Conservation (phyloP, 2,113 vertebrate genomes). For the Ochotona princeps region DNA sequence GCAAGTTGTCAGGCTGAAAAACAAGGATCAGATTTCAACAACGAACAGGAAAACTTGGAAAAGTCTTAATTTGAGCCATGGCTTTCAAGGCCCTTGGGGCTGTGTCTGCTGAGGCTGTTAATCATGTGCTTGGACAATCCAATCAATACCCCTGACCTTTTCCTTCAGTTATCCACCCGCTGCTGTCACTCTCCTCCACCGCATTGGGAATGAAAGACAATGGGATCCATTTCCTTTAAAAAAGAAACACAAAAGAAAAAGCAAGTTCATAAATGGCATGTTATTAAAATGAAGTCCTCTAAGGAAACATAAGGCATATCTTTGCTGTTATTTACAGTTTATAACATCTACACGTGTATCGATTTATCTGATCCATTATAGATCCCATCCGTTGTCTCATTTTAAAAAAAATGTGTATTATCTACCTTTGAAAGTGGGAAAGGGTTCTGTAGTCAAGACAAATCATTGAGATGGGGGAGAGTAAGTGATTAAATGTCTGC, state of each 20-base stretch:
- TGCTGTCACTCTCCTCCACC: conserved; percentile 37
- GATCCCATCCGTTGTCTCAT: background rate
- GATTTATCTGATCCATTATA: conserved; percentile 12
- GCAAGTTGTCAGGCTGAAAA: conserved; percentile 24
- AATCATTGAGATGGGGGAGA: background rate
- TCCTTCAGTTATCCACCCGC: conserved; percentile 55
- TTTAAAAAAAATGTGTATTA: background rate
- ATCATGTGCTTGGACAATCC: conserved; percentile 16
- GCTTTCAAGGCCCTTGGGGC: background rate
- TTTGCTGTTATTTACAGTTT: conserved; percentile 7
- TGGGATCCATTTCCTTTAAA: conserved; percentile 1
- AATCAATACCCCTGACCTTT: conserved; percentile 35
- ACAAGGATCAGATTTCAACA: conserved; percentile 29
- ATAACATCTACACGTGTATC: background rate
- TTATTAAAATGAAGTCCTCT: conserved; percentile 40
- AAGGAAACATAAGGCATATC: background rate
- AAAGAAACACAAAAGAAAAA: background rate
- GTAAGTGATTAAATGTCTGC: conserved; percentile 40
- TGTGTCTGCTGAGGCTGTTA: conserved; percentile 55
- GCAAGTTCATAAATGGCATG: background rate
- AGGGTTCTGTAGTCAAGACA: background rate
- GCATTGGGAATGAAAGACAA: conserved; percentile 35
- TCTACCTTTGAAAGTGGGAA: conserved; percentile 19
- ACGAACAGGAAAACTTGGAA: conserved; percentile 28
- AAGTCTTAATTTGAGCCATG: conserved; percentile 61